Evolutionary conservation across 2,888 invertebrate genomes (phyloP), one percentile per base, ranked within the genome.

Genomic region (Apotomis capreana): DNA sequence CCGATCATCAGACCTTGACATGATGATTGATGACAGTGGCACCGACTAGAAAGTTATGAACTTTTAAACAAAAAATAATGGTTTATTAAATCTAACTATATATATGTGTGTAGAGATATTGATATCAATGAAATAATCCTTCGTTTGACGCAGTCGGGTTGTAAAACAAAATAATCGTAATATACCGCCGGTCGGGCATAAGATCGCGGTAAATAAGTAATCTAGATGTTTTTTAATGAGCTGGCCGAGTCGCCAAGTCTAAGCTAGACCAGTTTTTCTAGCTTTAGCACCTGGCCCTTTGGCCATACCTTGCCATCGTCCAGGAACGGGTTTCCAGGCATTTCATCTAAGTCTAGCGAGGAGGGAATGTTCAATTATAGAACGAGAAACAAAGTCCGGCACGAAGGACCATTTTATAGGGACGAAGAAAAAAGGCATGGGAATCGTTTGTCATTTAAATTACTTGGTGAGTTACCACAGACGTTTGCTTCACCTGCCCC

Each of bases 311-410:
- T 44, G 55, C 15, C 46, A 55, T 64, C 13, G 55, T 44, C 65
- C 40, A 10, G 10, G 9, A 65, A 65, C 65, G 9, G 65, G 65
- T 65, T 65, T 57, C 6, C 46, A 46, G 55, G 65, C 55, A 65
- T 65, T 65, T 65, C 55, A 64, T 65, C 65, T 65, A 65, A 65
- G 57, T 12, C 65, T 65, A 46, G 54, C 40, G 3, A 65, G 65
- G 3, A 65, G 65, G 46, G 57, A 57, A 57, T 46, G 46, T 57
- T 46, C 65, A 65, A 65, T 65, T 65, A 65, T 65, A 65, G 46
- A 44, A 55, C 44, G 6, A 64, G 65, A 65, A 57, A 65, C 65
- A 65, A 65, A 46, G 46, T 65, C 26, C 44, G 44, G 44, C 40
- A 44, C 40, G 64, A 44, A 46, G 65, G 65, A 46, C 65, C 57